These are phyloP conservation scores for Diceros bicornis DNA, from an alignment of 2,797 vertebrate species.

Conservation along the genomic window DNA sequence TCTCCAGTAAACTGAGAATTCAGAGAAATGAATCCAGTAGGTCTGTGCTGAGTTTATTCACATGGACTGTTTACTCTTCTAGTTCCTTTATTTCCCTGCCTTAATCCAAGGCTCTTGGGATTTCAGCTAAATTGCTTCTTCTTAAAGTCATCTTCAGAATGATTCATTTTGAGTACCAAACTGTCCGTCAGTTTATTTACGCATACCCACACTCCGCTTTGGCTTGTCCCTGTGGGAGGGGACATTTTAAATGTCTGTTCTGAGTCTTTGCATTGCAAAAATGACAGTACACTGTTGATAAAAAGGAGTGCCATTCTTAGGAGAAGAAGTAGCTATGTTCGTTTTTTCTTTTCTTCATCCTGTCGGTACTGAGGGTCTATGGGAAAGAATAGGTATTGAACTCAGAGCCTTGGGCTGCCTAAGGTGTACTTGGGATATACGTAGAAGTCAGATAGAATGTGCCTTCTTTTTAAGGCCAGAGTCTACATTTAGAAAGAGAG, in stretches of 20 bases:
- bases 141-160: not conserved
- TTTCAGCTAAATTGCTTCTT: conserved; percentile 23
- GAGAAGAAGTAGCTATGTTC: not conserved
- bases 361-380: not conserved
- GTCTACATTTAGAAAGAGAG: not conserved
- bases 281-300: not conserved
- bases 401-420: not conserved
- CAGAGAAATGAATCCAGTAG: not conserved
- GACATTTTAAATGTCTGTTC: not conserved
- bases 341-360: not conserved
- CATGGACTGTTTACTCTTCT: not conserved
- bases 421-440: not conserved
- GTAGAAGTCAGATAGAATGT: not conserved
- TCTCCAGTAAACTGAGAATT: not conserved
- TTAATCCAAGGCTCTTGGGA: not conserved
- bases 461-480: not conserved
- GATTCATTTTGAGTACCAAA: not conserved
- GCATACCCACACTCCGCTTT: not conserved
- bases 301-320: not conserved
- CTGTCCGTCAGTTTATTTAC: not conserved
- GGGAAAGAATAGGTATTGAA: not conserved
- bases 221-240: not conserved
- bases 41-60: not conserved
- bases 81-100: not conserved
- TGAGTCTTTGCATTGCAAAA: not conserved